Evolutionary conservation across 2,888 invertebrate genomes (phyloP), one percentile per base, ranked within the genome.

Genomic region (Eurois occulta): DNA sequence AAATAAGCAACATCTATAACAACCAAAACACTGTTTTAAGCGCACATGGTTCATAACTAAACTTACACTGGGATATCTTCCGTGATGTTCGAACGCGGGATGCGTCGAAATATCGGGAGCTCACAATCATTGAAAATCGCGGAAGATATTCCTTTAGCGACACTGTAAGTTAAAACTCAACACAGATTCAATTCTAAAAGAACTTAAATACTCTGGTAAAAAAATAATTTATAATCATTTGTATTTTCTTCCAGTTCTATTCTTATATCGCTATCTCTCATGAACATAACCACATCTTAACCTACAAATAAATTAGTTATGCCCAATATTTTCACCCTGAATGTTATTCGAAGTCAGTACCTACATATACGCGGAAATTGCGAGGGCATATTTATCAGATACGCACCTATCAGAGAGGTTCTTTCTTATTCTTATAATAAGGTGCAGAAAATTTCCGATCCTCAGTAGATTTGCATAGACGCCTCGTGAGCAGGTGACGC

Each of bases 301-400:
- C 88, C 90, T 90, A 92, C 92, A 93, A 94, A 95, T 95, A 95
- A 95, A 95, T 95, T 96, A 96, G 95, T 95, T 94, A 94, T 94
- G 91, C 94, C 93, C 94, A 93, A 95, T 95, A 95, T 95, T 95
- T 95, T 95, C 95, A 94, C 95, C 95, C 95, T 94, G 94, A 95
- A 94, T 94, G 92, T 94, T 95, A 94, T 94, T 94, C 93, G 92
- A 94, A 95, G 87, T 91, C 90, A 91, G 94, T 92, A 91, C 90
- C 77, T 43, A 66, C 80, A 69, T 76, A 60, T 76, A 91, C 89
- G 92, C 91, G 94, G 95, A 96, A 96, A 96, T 96, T 95, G 96
- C 92, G 91, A 94, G 94, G 92, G 94, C 91, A 92, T 93, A 94
- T 95, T 94, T 96, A 96, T 96, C 96, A 93, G 95, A 95, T 95